These are phyloP conservation scores for Amphipyra berbera DNA, from an alignment of 2,888 invertebrate species.

Conservation along the genomic window DNA sequence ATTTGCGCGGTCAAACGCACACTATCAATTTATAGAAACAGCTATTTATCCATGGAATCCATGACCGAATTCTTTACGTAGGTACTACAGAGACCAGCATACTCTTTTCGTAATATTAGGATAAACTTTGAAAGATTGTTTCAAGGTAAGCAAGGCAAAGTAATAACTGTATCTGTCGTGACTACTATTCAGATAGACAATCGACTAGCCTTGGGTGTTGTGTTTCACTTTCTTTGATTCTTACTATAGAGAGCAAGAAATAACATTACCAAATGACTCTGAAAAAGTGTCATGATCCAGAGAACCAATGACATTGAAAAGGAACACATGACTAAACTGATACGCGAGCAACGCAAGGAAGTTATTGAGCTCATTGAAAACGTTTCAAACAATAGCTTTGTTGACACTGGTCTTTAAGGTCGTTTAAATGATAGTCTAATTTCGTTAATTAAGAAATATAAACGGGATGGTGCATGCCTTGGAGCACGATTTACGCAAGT, in stretches of 20 bases:
- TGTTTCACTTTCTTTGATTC: slow-evolving; percentile 61
- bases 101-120: slow-evolving; percentile 15
- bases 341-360: slow-evolving; percentile 55
- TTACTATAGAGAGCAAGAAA: slow-evolving; percentile 24
- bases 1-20: slow-evolving; percentile 8
- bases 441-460: slow-evolving; percentile 46
- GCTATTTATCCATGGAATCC: slow-evolving; percentile 10
- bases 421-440: slow-evolving; percentile 56
- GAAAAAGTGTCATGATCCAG: slow-evolving; percentile 33
- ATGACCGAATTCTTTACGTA: slow-evolving; percentile 27
- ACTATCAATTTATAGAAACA: slow-evolving; percentile 3
- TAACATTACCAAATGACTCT: slow-evolving; percentile 21
- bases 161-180: slow-evolving; percentile 57
- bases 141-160: slow-evolving; percentile 65
- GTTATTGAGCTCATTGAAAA: slow-evolving; percentile 70
- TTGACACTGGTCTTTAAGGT: slow-evolving; percentile 56
- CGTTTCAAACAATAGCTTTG: slow-evolving; percentile 62
- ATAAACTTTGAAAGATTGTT: slow-evolving; percentile 61
- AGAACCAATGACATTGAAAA: slow-evolving; percentile 57
- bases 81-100: slow-evolving; percentile 28
- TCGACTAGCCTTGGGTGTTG: slow-evolving; percentile 46
- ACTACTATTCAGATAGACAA: slow-evolving; percentile 47
- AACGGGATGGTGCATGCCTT: slow-evolving; percentile 13
- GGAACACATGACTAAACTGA: slow-evolving; percentile 54
- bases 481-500: slow-evolving; percentile 32